phyloP scores from a whole-genome alignment of 2,113 vertebrate genomes.

The Hemicordylus capensis region DNA sequence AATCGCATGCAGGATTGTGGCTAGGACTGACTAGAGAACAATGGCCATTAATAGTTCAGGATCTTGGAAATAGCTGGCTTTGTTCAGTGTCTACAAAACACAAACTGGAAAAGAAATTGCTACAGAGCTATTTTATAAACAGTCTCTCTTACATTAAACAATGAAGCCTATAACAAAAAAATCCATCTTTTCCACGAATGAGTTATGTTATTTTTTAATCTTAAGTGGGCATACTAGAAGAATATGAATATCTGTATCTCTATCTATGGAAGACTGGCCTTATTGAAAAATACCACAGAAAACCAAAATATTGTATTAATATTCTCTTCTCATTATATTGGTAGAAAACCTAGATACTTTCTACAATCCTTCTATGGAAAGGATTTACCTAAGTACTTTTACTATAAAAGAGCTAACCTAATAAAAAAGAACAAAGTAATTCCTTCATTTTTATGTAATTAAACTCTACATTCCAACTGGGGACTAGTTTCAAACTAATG shows the following conservation, averaged over 20 bases:
- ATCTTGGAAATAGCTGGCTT: background rate
- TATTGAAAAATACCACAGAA: background rate
- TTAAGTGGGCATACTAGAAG: background rate
- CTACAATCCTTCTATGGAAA: constrained; percentile 53
- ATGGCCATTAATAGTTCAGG: background rate
- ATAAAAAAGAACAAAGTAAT: constrained; percentile 52
- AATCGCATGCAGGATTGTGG: background rate
- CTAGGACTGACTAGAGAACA: background rate
- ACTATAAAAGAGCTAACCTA: constrained; percentile 32
- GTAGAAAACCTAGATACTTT: constrained; percentile 18
- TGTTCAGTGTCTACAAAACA: background rate
- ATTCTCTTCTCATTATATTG: background rate
- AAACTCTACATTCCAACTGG: constrained; percentile 61
- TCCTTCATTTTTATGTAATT: constrained; percentile 59
- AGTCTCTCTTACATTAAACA: constrained; percentile 2
- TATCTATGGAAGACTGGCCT: background rate
- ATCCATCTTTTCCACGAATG: constrained; percentile 12
- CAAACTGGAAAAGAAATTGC: background rate
- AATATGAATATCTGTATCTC: background rate
- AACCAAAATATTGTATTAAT: constrained; percentile 18
- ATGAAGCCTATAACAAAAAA: background rate
- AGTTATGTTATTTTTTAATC: background rate
- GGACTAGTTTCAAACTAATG: constrained; percentile 41
- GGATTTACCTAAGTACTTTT: constrained; percentile 46
- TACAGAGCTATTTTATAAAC: constrained; percentile 4